Evolutionary conservation across 1,140 invertebrate species (phyloP), one percentile per base, ranked within the genome.

Genomic region (Nasonia giraulti): DNA sequence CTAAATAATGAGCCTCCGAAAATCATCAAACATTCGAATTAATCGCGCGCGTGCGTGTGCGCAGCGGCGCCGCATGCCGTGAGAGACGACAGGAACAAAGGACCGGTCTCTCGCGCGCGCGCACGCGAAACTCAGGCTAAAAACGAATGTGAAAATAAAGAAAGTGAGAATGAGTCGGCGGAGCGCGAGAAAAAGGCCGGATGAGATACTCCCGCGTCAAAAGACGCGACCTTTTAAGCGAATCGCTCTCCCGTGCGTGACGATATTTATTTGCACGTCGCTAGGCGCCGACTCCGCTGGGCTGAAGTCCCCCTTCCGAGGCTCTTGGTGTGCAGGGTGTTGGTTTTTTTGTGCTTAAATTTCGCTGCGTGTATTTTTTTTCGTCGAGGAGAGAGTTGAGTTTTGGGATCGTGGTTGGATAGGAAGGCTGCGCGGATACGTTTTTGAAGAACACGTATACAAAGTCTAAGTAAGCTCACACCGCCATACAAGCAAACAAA

Each of bases 261-360:
- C 50, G 77, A 88, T 89, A 90, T 90, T 90, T 90, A 88, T 90
- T 90, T 88, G 87, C 88, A 86, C 86, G 87, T 80, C 81, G 86
- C 85, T 88, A 87, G 88, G 85, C 86, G 85, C 47, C 77, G 77
- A 79, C 83, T 68, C 40, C 1, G 77, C 12, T 40, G 55, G 71
- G 20, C 31, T 37, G 2, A 5, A 37, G 33, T 37, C 80, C 79
- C 85, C 40, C 71, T 73, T 40, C 5, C 33, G 6, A 2, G 50
- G 50, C 50, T 55, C 50, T 55, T 55, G 0, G 5, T 55, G 50
- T 55, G 71, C 1, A 75, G 55, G 17, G 55, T 62, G 55, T 7
- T 44, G 8, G n/a, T 62, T 20, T 62, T 62, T 75, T 74, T 37
- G 4, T 50, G 14, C 27, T 27, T 27, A 50, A 50, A 50, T 50